Conservation (phyloP, 2,113 vertebrate species). For the Caranx melampygus region DNA sequence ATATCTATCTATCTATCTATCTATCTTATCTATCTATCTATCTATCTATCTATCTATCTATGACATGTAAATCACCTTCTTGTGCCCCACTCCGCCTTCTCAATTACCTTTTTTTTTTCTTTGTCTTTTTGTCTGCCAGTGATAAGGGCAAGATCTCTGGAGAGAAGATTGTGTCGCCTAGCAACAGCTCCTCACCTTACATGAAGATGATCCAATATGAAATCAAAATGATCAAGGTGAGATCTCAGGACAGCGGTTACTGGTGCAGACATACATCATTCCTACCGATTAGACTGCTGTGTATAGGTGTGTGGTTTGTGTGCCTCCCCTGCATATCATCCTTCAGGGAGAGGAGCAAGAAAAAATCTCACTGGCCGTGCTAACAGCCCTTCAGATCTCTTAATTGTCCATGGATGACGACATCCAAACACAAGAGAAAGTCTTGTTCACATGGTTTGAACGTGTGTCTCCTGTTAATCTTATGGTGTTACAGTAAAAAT, state of each 20-base stretch:
- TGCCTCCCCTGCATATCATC: background rate
- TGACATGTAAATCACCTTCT: conserved; percentile 1
- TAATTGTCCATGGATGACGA: background rate
- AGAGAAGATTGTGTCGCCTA: conserved; percentile 91
- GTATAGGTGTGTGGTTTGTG: background rate
- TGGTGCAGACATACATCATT: background rate
- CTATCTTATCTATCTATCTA: conserved; percentile 4
- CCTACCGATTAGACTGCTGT: background rate
- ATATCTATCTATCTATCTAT: conserved; percentile 18
- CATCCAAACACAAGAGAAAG: background rate
- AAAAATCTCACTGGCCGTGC: background rate
- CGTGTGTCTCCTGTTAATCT: background rate
- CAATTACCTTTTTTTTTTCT: background rate
- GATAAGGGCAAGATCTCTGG: conserved; percentile 90
- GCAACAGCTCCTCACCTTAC: conserved; percentile 84
- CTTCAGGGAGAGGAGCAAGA: background rate
- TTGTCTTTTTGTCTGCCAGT: conserved; percentile 76
- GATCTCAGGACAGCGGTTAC: conserved; percentile 33
- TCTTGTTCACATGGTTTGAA: background rate
- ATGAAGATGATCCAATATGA: conserved; percentile 94
- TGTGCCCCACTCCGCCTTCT: background rate
- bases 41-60: too few relatives aligned
- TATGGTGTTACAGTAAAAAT: background rate
- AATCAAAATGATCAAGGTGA: conserved; percentile 98
- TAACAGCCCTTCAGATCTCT: background rate